Evolutionary conservation across 2,113 vertebrate species (phyloP).

Genomic region (Bujurquina vittata): DNA sequence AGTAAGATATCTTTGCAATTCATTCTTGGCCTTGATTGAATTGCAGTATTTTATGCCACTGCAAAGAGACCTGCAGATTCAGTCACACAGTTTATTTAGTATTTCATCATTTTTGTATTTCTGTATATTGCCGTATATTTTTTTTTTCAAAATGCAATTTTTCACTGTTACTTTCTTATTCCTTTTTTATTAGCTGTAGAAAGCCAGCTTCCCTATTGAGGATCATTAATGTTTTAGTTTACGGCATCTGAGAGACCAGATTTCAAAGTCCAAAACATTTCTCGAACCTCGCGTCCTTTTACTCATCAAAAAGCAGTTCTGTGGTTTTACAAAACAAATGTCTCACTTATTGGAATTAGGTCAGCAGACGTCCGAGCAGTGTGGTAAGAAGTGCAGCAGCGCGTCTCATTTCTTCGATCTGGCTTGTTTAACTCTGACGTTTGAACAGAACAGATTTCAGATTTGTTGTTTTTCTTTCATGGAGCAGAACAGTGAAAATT

Average conservation of each 20-base stretch:
- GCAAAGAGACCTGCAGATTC: neutral
- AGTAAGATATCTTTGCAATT: neutral
- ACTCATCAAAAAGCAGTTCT: neutral
- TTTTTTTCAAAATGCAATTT: neutral
- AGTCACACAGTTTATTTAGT: neutral
- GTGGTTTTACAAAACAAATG: neutral
- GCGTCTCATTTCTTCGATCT: neutral
- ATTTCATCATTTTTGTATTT: neutral
- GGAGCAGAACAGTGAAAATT: neutral
- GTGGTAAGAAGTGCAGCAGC: neutral
- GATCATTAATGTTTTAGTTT: conserved; percentile 13
- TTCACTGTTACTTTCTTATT: neutral
- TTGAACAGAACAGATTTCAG: neutral
- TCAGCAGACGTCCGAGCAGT: neutral
- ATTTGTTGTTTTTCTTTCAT: neutral
- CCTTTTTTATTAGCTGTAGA: neutral
- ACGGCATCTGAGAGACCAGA: neutral
- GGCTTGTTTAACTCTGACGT: neutral
- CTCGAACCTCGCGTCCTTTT: neutral
- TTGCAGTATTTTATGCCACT: neutral
- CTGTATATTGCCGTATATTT: neutral
- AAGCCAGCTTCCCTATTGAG: neutral
- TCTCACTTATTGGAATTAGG: neutral
- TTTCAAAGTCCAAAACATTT: neutral
- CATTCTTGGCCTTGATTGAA: neutral